Base-by-base conservation (phyloP, 2,797 vertebrate genomes). In the Linurgus olivaceus region DNA sequence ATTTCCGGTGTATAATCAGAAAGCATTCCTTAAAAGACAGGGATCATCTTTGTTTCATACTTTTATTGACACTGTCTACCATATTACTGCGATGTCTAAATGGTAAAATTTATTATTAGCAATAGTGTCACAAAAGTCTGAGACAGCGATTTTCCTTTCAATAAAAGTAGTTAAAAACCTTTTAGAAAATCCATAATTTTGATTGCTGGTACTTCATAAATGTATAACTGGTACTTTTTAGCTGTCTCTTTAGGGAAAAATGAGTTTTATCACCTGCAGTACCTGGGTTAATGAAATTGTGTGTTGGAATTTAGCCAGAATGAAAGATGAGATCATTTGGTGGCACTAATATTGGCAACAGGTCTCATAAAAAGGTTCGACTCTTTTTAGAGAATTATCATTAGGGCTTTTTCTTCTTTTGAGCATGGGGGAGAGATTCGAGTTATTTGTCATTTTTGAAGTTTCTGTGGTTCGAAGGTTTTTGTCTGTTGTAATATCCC, bases 91-190 rank as follows among this genome's bases (percentile, higher is more conserved):
- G 88, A 87, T 95, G 97, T 98, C 98, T 98, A 98, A 98, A 98
- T 97, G 98, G 95, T 97, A 97, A 97, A 98, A 98, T 98, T 98
- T 98, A 98, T 98, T 98, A 97, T 98, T 98, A 97, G 98, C 97
- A 97, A 96, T 97, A 98, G 98, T 98, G 98, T 98, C 98, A 97
- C 98, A 98, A 98, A 98, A 98, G 97, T 98, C 98, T 98, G 98
- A 98, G 98, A 98, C 98, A 98, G 98, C 98, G 96, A 98, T 98
- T 98, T 98, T 98, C 97, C 98, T 98, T 98, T 98, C 98, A 98
- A 98, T 98, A 98, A 98, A 98, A 98, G 98, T 98, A 98, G 98
- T 98, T 98, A 98, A 98, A 98, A 98, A 98, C 98, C 98, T 98
- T 98, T 98, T 98, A 98, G 98, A 98, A 98, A 98, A 98, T 98